Percentiles rank a stretch among this genome's conserved stretches.
phyloP scores from a whole-genome alignment of 2,888 invertebrate species.

The Dolichomitus sp. region DNA sequence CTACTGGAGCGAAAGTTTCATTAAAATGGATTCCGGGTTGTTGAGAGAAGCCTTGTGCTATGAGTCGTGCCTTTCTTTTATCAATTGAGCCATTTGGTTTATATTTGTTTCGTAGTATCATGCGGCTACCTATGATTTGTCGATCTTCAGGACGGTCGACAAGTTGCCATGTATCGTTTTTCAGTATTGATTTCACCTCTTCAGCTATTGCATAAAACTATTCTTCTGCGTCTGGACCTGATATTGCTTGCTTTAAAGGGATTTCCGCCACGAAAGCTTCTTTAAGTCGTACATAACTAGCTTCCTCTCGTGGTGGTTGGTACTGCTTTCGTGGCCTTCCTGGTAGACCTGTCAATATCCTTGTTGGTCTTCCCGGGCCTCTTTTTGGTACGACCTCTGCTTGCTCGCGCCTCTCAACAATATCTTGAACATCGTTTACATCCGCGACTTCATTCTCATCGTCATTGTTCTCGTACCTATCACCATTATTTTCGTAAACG shows the following conservation, averaged over 20 bases:
- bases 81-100: conserved; percentile 39
- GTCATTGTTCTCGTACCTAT: no score
- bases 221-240: conserved; percentile 23
- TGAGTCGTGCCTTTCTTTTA: conserved; percentile 55
- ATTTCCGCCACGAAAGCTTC: conserved; percentile 44
- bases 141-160: conserved; percentile 48
- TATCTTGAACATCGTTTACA: no score
- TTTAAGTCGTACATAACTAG: no score
- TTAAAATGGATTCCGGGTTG: conserved; percentile 49
- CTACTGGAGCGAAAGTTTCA: conserved; percentile 57
- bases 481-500: no score
- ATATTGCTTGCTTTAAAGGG: conserved; percentile 16
- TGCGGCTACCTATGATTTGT: conserved; percentile 25
- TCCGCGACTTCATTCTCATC: no score
- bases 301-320: conserved; percentile 3
- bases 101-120: conserved; percentile 56
- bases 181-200: conserved; percentile 57
- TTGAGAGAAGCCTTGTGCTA: conserved; percentile 58
- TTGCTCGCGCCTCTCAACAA: no score
- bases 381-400: no score
- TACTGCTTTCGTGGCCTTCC: conserved; percentile 45
- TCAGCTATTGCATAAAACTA: conserved; percentile 43
- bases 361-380: conserved; percentile 38
- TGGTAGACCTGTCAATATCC: conserved; percentile 30
- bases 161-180: conserved; percentile 63